phyloP scores from a whole-genome alignment of 2,888 invertebrate genomes.

The Agrypnus murinus region DNA sequence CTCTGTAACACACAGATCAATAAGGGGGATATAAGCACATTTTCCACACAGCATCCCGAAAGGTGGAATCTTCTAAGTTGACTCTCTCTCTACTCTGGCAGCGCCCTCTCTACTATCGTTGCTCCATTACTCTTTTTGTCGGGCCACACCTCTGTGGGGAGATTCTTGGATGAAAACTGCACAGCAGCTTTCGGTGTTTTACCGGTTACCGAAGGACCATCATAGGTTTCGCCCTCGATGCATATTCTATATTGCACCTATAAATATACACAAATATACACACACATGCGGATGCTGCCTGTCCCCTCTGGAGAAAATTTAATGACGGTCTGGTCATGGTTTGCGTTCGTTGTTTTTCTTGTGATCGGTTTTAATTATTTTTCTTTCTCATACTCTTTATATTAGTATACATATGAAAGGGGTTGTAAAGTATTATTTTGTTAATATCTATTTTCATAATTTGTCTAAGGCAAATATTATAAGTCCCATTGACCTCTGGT shows the following conservation, averaged over 20 bases:
- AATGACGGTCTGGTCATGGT: constrained; percentile 28
- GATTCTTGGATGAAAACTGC: constrained; percentile 42
- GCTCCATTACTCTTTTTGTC: constrained; percentile 52
- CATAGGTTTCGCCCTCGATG: constrained; percentile 26
- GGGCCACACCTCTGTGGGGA: constrained; percentile 54
- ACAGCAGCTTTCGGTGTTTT: constrained; percentile 42
- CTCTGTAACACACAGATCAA: constrained; percentile 56
- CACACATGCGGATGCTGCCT: constrained; percentile 27
- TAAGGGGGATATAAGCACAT: constrained; percentile 56
- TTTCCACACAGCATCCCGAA: constrained; percentile 53
- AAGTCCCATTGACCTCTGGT: too few species aligned
- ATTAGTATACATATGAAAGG: too few species aligned
- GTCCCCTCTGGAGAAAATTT: constrained; percentile 35
- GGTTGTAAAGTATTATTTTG: too few species aligned
- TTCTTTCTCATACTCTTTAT: too few species aligned
- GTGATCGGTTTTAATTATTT: too few species aligned
- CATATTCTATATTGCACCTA: too few species aligned
- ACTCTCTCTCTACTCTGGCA: too few species aligned
- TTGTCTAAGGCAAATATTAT: too few species aligned
- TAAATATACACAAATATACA: background rate
- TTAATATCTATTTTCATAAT: too few species aligned
- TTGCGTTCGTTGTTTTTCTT: constrained; percentile 29
- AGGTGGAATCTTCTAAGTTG: constrained; percentile 54
- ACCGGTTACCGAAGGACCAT: constrained; percentile 41
- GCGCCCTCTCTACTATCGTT: constrained; percentile 58